Conservation (phyloP, 2,888 invertebrate genomes). For the Apotomis betuletana region DNA sequence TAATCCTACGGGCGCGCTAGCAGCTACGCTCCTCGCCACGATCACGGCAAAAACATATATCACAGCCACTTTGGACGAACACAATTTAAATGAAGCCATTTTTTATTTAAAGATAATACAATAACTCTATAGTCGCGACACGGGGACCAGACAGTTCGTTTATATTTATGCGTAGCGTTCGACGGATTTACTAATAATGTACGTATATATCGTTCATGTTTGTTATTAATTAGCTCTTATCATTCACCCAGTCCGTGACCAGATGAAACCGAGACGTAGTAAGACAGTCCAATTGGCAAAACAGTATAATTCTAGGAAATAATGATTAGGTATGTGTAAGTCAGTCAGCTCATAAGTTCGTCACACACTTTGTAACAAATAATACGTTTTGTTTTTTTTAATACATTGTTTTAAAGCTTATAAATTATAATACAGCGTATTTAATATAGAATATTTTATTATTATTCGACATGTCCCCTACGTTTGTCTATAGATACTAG, state of each 20-base stretch:
- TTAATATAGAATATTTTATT: too few relatives aligned
- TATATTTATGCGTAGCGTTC: slow-evolving; percentile 30
- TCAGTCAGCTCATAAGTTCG: too few relatives aligned
- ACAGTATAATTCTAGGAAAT: slow-evolving; percentile 22
- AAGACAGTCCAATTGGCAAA: slow-evolving; percentile 19
- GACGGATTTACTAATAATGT: slow-evolving; percentile 30
- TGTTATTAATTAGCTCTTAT: slow-evolving; percentile 36
- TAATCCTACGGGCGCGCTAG: slow-evolving; percentile 17
- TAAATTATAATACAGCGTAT: too few relatives aligned
- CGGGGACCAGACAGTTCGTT: slow-evolving; percentile 26
- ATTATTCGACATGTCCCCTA: too few relatives aligned
- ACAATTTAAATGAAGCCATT: slow-evolving; percentile 8
- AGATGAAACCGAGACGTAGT: slow-evolving; percentile 25
- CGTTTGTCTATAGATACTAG: too few relatives aligned
- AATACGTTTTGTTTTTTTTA: neutral
- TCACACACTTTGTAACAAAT: neutral
- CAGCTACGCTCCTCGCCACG: neutral
- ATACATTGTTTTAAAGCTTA: too few relatives aligned
- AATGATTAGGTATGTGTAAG: too few relatives aligned
- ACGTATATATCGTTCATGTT: slow-evolving; percentile 21
- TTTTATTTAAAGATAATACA: slow-evolving; percentile 5
- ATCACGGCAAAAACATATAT: slow-evolving; percentile 24
- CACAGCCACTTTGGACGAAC: slow-evolving; percentile 11
- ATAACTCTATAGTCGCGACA: slow-evolving; percentile 14
- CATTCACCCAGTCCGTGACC: slow-evolving; percentile 29